Percentiles rank a stretch among this genome's conserved stretches.
Conservation (phyloP, 2,888 invertebrate genomes). For the Anarsia innoxiella region DNA sequence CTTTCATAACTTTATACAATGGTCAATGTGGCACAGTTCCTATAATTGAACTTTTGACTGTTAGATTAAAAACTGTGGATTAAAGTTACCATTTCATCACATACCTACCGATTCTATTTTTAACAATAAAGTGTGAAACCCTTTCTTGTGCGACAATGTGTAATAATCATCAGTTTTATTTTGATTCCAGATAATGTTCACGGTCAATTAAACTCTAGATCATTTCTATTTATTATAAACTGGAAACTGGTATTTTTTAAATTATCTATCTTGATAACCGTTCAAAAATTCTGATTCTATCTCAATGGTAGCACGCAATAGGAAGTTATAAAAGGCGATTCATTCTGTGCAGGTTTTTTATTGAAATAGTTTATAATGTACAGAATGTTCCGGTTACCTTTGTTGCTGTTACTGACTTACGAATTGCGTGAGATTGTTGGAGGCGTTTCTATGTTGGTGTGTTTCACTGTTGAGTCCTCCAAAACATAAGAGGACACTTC, state of each 20-base stretch:
- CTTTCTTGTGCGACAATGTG: neutral
- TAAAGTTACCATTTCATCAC: too few species aligned
- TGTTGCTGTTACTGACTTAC: conserved; percentile 5
- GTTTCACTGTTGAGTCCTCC: too few species aligned
- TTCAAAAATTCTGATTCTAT: conserved; percentile 4
- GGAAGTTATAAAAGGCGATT: conserved; percentile 7
- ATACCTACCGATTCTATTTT: too few species aligned
- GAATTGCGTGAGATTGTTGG: neutral
- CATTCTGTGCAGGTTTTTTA: neutral
- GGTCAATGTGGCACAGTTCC: too few species aligned
- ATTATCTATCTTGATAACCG: neutral
- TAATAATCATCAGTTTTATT: too few species aligned
- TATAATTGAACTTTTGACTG: too few species aligned
- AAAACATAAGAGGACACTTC: too few species aligned
- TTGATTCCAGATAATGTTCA: neutral
- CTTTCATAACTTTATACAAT: too few species aligned
- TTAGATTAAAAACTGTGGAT: too few species aligned
- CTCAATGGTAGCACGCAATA: conserved; percentile 8
- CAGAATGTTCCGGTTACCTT: conserved; percentile 10
- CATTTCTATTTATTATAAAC: conserved; percentile 1
- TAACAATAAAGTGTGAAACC: too few species aligned
- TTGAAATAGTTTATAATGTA: neutral
- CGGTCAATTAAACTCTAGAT: conserved; percentile 4
- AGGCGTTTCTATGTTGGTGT: conserved; percentile 8
- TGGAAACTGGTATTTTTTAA: conserved; percentile 1